Evolutionary conservation across 1,140 invertebrate species (phyloP), one percentile per base, ranked within the genome.

Genomic region (Zaprionus tsacasi): DNA sequence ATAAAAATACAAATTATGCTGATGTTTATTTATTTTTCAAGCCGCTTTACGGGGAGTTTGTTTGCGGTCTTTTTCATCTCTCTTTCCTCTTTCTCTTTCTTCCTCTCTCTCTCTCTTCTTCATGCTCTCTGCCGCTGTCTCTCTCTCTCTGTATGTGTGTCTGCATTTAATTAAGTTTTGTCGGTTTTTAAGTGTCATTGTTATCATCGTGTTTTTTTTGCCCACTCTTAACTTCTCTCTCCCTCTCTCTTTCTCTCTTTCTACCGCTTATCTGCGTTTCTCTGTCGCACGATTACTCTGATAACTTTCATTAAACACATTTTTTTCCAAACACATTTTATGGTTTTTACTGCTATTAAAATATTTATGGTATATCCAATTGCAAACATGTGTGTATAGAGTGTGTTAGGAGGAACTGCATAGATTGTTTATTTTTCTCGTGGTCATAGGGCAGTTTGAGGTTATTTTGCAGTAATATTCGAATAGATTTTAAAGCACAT

Each of bases 101-200:
- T 10, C 11, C 10, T 45, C 43, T 1, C 0, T 2, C n/a, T 15
- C 13, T 17, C 40, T 12, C 11, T 12, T 15, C 11, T 11, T 43
- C 12, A 6, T 21, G 3, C 15, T 17, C 6, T 15, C 13, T 67
- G 45, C 33, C 38, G 61, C 36, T 63, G 30, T 50, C 45, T 56
- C 15, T 70, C 58, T 58, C 45, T 48, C 71, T 43, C 33, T 69
- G 40, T 43, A 25, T 76, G 69, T 61, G 60, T 59, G 81, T 55
- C 78, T 79, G 82, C 82, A 82, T 87, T 86, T 86, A 87, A 86
- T 85, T 87, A 85, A 85, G 82, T 85, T 87, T 85, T 75, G 81
- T 72, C 74, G 74, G 78, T 76, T 85, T 83, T 85, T 68, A 70
- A 70, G 64, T 70, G 68, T 61, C 67, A 50, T 50, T 50, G 45